Evolutionary conservation across 2,888 invertebrate species (phyloP), one percentile per base, ranked within the genome.

Genomic region (Morpho achilles): DNA sequence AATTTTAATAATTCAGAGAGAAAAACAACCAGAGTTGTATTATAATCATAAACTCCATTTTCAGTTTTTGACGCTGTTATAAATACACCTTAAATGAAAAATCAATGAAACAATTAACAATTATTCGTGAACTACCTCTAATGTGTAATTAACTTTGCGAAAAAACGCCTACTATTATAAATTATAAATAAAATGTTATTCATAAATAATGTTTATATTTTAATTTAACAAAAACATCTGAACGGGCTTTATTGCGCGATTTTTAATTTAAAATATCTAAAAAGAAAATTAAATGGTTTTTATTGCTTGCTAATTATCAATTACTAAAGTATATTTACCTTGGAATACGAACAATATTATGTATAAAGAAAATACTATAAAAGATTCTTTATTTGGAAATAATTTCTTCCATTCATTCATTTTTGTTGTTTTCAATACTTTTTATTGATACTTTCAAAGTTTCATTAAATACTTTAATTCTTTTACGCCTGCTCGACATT

Each of bases 261-360:
- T 9, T 40, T n/a, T 10, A 23, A 32, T 7, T 7, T n/a, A 53
- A 23, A 32, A 32, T 32, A 2, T 32, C 32, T 32, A 32, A 32
- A 32, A 32, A 32, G 3, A 16, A 16, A 32, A 32, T 32, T 32
- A 32, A 32, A 32, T 32, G 4, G 32, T 32, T 32, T 32, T 32
- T 32, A 32, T 5, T 32, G 32, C 32, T 5, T 32, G 32, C 32
- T 32, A 32, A 32, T 32, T 32, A 32, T 32, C 32, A 32, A 32
- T 32, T 5, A 32, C 32, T 32, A 32, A 32, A 32, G 32, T 32
- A 32, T 32, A 73, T 84, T 81, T 92, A 97, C 98, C 98, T 94
- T 98, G 98, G 78, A 96, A 96, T 55, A 98, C 95, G 82, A 98
- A 98, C 56, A 98, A 91, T 66, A 94, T 93, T 91, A 98, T 97